Conservation (phyloP, 2,888 invertebrate genomes). For the Philonicus albiceps region DNA sequence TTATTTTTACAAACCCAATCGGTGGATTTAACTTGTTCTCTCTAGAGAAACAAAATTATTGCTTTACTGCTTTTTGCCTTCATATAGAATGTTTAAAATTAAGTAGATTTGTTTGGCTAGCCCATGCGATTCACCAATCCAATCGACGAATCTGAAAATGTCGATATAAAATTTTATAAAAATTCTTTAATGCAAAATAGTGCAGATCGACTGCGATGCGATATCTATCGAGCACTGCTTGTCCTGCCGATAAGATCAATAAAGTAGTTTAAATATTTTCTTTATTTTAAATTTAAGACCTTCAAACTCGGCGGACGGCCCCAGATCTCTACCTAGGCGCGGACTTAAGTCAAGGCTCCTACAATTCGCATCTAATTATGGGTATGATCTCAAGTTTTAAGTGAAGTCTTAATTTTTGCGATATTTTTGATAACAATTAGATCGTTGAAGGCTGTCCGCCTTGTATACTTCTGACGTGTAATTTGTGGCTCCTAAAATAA, state of each 20-base stretch:
- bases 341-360: slow-evolving; percentile 90
- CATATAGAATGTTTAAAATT: neutral
- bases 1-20: neutral
- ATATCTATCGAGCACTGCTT: neutral
- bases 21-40: neutral
- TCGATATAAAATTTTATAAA: neutral
- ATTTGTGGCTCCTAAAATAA: neutral
- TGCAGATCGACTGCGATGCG: neutral
- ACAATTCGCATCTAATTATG: slow-evolving; percentile 87
- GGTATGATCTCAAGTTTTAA: slow-evolving; percentile 71
- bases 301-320: slow-evolving; percentile 76
- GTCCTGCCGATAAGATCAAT: neutral
- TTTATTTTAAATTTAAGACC: slow-evolving; percentile 55
- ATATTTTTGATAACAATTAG: neutral
- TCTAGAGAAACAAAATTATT: neutral
- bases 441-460: slow-evolving; percentile 62
- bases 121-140: neutral
- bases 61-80: neutral
- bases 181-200: neutral
- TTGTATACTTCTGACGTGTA: slow-evolving; percentile 48
- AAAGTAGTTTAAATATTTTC: slow-evolving; percentile 5
- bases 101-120: neutral
- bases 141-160: neutral
- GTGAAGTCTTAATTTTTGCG: slow-evolving; percentile 43
- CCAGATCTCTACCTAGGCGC: slow-evolving; percentile 87